Evolutionary conservation across 2,113 vertebrate genomes (phyloP).

Genomic region (Misgurnus mizolepis): DNA sequence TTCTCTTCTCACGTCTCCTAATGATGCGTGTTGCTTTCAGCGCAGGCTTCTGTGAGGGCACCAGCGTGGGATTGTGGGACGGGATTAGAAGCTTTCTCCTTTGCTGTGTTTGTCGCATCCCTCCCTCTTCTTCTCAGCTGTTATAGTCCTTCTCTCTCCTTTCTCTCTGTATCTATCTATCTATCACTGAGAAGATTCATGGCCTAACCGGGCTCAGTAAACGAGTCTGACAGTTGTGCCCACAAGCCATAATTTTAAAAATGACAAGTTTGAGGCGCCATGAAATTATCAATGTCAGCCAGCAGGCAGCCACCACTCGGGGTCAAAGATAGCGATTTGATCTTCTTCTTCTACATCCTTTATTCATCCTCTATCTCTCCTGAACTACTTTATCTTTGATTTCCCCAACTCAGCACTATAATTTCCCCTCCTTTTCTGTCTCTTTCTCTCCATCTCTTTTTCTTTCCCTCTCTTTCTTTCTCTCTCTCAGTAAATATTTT

Average conservation of each 20-base stretch:
- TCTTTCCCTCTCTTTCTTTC: constrained; percentile 45
- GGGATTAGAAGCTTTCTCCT: constrained; percentile 1
- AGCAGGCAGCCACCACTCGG: constrained; percentile 64
- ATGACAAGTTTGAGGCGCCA: constrained; percentile 74
- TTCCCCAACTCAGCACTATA: constrained; percentile 13
- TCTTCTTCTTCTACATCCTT: constrained; percentile 49
- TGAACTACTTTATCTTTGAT: constrained; percentile 34
- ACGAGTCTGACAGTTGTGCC: constrained; percentile 73
- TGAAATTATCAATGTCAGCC: constrained; percentile 80
- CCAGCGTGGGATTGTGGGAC: constrained; percentile 30
- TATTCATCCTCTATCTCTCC: background rate
- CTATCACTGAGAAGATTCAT: constrained; percentile 32
- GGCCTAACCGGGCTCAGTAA: constrained; percentile 63
- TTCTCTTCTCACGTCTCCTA: background rate
- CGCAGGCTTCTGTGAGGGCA: background rate
- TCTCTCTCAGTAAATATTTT: constrained; percentile 59
- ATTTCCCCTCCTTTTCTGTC: constrained; percentile 28
- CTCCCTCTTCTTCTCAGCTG: constrained; percentile 1
- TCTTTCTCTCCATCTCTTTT: background rate
- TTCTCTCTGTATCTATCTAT: constrained; percentile 12
- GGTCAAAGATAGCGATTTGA: constrained; percentile 53
- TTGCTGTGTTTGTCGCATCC: background rate
- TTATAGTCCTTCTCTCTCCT: background rate
- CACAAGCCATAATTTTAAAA: constrained; percentile 71
- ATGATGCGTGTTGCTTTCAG: constrained; percentile 20